These are phyloP conservation scores for Pantala flavescens DNA, from an alignment of 1,140 invertebrate species.

Conservation along the genomic window DNA sequence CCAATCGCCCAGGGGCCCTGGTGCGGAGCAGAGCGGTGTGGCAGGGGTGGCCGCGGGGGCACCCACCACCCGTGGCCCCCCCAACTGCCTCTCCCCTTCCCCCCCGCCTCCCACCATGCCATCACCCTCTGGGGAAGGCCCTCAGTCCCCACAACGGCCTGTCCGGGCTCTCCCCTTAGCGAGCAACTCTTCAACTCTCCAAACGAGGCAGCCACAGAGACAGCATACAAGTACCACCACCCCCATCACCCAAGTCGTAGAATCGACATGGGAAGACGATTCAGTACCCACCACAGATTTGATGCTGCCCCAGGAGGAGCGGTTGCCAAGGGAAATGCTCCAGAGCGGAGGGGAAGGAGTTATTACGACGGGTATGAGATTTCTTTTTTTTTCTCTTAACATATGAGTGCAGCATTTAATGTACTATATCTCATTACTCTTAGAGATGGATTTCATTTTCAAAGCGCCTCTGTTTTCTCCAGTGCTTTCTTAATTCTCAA, in stretches of 20 bases:
- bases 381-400: background rate
- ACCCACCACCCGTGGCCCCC: background rate
- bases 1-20: background rate
- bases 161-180: background rate
- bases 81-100: slow-evolving; percentile 1
- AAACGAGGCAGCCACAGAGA: background rate
- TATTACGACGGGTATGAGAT: slow-evolving; percentile 26
- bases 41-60: background rate
- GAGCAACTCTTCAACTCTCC: background rate
- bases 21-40: background rate
- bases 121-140: background rate
- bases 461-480: too few relatives aligned
- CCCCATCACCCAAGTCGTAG: background rate
- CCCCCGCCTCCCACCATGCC: background rate
- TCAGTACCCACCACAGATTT: background rate
- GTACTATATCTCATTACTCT: too few relatives aligned
- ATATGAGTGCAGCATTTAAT: too few relatives aligned
- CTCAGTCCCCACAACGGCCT: background rate
- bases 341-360: slow-evolving; percentile 29
- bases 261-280: background rate
- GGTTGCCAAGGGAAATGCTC: slow-evolving; percentile 30
- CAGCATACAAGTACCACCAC: background rate
- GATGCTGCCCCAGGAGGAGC: background rate
- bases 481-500: too few relatives aligned
- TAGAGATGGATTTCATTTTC: too few relatives aligned